phyloP scores from a whole-genome alignment of 2,888 invertebrate genomes.

The Ophion slaviceki region DNA sequence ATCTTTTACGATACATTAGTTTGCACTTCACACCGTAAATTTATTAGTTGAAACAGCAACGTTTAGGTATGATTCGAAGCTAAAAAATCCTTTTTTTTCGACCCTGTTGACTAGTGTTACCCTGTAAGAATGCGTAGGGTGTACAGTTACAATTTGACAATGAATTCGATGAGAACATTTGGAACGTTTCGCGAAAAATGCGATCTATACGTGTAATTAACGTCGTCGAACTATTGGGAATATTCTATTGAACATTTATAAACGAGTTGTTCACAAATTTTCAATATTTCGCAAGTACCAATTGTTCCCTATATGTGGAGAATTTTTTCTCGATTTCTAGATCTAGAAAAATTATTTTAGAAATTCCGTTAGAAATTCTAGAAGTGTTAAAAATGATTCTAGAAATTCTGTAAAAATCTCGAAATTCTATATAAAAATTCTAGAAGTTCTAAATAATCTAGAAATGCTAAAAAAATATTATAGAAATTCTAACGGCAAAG shows the following conservation, averaged over 20 bases:
- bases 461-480: no score
- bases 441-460: no score
- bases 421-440: no score
- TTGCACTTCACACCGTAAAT: background rate
- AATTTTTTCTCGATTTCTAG: background rate
- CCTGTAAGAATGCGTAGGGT: slow-evolving; percentile 18
- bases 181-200: background rate
- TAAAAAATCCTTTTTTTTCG: background rate
- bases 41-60: background rate
- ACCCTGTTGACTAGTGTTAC: background rate
- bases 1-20: background rate
- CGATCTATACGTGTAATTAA: background rate
- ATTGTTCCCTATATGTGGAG: background rate
- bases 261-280: background rate
- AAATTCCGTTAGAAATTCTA: no score
- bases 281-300: background rate
- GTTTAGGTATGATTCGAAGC: background rate
- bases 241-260: background rate
- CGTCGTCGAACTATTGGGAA: background rate
- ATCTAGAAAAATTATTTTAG: no score
- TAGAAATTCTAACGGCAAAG: no score
- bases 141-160: slow-evolving; percentile 12
- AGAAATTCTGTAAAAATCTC: no score
- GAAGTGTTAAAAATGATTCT: no score
- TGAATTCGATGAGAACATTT: slow-evolving; percentile 19